Evolutionary conservation across 1,140 invertebrate species (phyloP).

Genomic region (Hyphantria cunea): DNA sequence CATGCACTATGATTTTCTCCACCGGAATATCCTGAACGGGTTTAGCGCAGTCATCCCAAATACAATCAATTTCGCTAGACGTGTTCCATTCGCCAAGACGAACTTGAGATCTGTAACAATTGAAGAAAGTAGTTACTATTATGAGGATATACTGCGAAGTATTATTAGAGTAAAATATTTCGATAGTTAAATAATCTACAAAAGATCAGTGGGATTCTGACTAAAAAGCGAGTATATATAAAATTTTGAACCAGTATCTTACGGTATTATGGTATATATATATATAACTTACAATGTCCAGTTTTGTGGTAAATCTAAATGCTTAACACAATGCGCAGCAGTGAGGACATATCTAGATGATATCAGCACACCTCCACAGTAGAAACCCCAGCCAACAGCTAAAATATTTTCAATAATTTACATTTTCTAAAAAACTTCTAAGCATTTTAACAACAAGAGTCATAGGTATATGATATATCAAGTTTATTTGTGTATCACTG

Average conservation of each 20-base stretch:
- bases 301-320: slow-evolving; percentile 76
- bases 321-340: slow-evolving; percentile 92
- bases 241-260: too few relatives aligned
- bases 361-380: slow-evolving; percentile 84
- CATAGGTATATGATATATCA: too few relatives aligned
- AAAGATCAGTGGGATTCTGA: too few relatives aligned
- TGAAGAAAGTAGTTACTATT: too few relatives aligned
- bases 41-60: slow-evolving; percentile 79
- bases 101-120: slow-evolving; percentile 59
- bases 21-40: slow-evolving; percentile 84
- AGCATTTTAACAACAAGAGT: too few relatives aligned
- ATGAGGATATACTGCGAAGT: too few relatives aligned
- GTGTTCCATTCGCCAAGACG: slow-evolving; percentile 86
- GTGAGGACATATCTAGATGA: slow-evolving; percentile 85
- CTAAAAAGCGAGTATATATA: too few relatives aligned
- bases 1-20: slow-evolving; percentile 85
- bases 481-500: too few relatives aligned
- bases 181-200: too few relatives aligned
- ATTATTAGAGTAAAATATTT: too few relatives aligned
- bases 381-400: slow-evolving; percentile 63
- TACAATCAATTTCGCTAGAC: slow-evolving; percentile 81
- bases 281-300: slow-evolving; percentile 79
- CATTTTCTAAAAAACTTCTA: too few relatives aligned
- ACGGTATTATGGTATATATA: too few relatives aligned
- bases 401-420: slow-evolving; percentile 13